Conservation (phyloP, 2,113 vertebrate genomes). For the Struthio camelus region DNA sequence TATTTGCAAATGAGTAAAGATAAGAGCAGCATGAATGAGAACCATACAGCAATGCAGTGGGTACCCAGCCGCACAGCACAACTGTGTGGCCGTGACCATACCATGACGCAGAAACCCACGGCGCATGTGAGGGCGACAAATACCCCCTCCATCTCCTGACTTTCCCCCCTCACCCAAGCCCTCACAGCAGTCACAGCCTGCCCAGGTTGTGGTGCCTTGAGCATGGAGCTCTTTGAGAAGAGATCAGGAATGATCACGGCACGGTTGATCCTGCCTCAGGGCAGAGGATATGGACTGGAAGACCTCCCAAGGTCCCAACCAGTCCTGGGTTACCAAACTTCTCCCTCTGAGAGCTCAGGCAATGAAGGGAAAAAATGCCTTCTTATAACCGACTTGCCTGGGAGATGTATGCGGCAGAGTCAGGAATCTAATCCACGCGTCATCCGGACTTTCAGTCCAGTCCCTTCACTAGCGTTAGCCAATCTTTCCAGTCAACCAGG, state of each 20-base stretch:
- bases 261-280: not conserved
- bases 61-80: not conserved
- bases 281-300: not conserved
- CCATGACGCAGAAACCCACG: not conserved
- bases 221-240: not conserved
- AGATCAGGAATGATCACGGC: not conserved
- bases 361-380: not conserved
- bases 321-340: not conserved
- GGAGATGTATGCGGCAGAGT: not conserved
- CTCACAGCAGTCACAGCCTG: not conserved
- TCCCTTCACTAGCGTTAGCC: not conserved
- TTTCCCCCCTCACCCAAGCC: not conserved
- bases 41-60: not conserved
- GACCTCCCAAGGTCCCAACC: not conserved
- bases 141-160: not conserved
- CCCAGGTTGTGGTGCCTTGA: not conserved
- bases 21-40: accelerated
- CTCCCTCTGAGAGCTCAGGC: not conserved
- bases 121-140: accelerated
- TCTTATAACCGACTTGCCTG: not conserved
- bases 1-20: not conserved
- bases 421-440: not conserved
- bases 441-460: not conserved
- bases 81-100: accelerated
- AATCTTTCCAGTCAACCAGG: not conserved